Evolutionary conservation across 2,888 invertebrate species (phyloP), one percentile per base, ranked within the genome.

Genomic region (Tetragonula carbonaria): DNA sequence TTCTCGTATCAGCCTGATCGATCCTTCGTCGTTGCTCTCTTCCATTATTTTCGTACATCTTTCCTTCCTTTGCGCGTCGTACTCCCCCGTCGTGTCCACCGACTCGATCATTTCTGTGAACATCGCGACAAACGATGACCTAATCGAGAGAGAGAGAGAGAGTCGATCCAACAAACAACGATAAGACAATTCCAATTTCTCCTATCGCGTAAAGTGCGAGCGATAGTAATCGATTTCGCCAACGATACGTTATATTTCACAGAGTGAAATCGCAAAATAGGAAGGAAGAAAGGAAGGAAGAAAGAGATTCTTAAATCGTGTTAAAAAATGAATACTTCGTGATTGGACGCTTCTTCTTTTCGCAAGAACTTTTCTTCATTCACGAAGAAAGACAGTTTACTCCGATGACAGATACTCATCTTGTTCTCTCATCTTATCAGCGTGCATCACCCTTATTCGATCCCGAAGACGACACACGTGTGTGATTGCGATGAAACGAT

Each of bases 81-180:
- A 82, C 11, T 57, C 57, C 5, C 85, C 87, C 57, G 81, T 74
- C 66, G 82, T 78, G 4, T 87, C 87, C 28, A 70, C 82, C 73
- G 90, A 91, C 18, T 88, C 88, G 21, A 74, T 50, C 51, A 84
- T 78, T 16, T 71, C 92, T 91, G 84, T 23, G 66, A 81, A 80
- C 68, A 70, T 14, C 18, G 11, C 28, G 11, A 23, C 23, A 28
- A 18, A n/a, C n/a, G 18, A 33, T 33, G 4, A 23, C 0, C 59
- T 14, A 62, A 62, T 14, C 59, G n/a, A 57, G 57, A 57, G 38
- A 38, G 8, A 38, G 38, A 28, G 28, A 28, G 28, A 28, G 28
- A 28, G 28, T n/a, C 57, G 57, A 57, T 2, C 21, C 21, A 55
- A 4, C 55, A 0, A n/a, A 57, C 57, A 0, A n/a, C 57, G 57